phyloP scores from a whole-genome alignment of 2,797 vertebrate species.

The Macropodus opercularis region DNA sequence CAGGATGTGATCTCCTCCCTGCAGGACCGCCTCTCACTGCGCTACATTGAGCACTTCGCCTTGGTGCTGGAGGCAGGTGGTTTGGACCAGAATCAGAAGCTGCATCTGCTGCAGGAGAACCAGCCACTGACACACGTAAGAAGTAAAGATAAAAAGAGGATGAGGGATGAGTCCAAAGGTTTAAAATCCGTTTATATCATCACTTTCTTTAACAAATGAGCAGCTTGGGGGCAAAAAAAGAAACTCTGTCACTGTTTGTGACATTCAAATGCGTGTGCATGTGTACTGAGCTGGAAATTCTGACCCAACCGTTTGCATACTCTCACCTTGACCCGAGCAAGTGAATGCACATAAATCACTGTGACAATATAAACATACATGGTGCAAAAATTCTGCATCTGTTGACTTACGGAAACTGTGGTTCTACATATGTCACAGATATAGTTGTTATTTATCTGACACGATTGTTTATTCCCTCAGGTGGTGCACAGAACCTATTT shows the following conservation, averaged over 20 bases:
- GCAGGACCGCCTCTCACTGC: constrained; percentile 96
- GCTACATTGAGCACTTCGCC: constrained; percentile 97
- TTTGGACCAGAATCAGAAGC: constrained; percentile 91
- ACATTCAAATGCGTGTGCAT: too few relatives aligned
- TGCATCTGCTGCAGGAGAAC: constrained; percentile 95
- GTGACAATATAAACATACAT: not conserved
- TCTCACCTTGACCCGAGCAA: not conserved
- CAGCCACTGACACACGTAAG: constrained; percentile 96
- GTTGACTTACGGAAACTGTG: constrained; percentile 5
- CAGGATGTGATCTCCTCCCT: constrained; percentile 97
- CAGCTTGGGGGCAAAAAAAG: too few relatives aligned
- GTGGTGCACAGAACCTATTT: constrained; percentile 98
- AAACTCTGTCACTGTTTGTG: too few relatives aligned
- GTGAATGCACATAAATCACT: not conserved
- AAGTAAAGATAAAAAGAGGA: too few relatives aligned
- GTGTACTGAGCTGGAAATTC: too few relatives aligned
- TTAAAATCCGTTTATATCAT: constrained; percentile 9
- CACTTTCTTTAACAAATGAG: too few relatives aligned
- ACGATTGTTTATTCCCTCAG: constrained; percentile 76
- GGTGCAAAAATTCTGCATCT: constrained; percentile 7
- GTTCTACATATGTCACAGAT: constrained; percentile 25
- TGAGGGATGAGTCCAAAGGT: not conserved
- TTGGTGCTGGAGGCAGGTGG: constrained; percentile 94
- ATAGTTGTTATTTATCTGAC: constrained; percentile 23
- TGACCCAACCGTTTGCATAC: too few relatives aligned